Percentiles rank a stretch among this genome's conserved stretches.
These are phyloP conservation scores for Baronia brevicornis DNA, from an alignment of 2,888 invertebrate genomes.

Conservation along the genomic window DNA sequence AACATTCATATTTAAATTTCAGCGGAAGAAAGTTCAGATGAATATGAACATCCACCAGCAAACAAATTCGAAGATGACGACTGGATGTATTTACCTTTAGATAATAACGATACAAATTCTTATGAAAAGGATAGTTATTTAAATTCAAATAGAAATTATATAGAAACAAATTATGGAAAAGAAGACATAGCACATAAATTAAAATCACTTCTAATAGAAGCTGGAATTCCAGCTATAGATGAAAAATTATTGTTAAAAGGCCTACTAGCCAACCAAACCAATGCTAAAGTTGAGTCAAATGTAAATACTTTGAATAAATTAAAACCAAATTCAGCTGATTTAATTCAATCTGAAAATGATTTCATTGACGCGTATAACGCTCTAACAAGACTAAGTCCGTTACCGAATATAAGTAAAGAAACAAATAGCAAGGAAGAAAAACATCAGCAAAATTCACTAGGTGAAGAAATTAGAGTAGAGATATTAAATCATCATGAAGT, in stretches of 20 bases:
- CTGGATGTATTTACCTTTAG: slow-evolving; percentile 62
- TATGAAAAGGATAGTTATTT: slow-evolving; percentile 17
- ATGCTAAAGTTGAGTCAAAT: slow-evolving; percentile 19
- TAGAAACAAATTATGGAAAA: slow-evolving; percentile 17
- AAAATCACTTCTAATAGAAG: slow-evolving; percentile 45
- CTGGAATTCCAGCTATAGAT: slow-evolving; percentile 44
- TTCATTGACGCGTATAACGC: slow-evolving; percentile 69
- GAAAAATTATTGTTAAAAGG: slow-evolving; percentile 50
- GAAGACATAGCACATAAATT: slow-evolving; percentile 46
- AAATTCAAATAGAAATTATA: neutral
- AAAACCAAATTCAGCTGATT: slow-evolving; percentile 39
- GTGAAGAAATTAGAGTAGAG: slow-evolving; percentile 1
- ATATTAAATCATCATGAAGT: neutral
- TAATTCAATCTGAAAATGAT: slow-evolving; percentile 62
- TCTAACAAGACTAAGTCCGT: slow-evolving; percentile 53
- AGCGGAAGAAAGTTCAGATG: slow-evolving; percentile 71
- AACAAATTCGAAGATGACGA: slow-evolving; percentile 53
- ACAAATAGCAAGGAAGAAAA: slow-evolving; percentile 10
- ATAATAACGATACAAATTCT: slow-evolving; percentile 22
- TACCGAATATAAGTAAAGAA: slow-evolving; percentile 38
- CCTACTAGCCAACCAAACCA: slow-evolving; percentile 33
- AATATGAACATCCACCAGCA: slow-evolving; percentile 50
- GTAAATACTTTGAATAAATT: slow-evolving; percentile 12
- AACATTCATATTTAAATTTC: slow-evolving; percentile 67
- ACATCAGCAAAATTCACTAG: neutral